phyloP scores from a whole-genome alignment of 1,140 invertebrate genomes.

The Drosophila dunni region DNA sequence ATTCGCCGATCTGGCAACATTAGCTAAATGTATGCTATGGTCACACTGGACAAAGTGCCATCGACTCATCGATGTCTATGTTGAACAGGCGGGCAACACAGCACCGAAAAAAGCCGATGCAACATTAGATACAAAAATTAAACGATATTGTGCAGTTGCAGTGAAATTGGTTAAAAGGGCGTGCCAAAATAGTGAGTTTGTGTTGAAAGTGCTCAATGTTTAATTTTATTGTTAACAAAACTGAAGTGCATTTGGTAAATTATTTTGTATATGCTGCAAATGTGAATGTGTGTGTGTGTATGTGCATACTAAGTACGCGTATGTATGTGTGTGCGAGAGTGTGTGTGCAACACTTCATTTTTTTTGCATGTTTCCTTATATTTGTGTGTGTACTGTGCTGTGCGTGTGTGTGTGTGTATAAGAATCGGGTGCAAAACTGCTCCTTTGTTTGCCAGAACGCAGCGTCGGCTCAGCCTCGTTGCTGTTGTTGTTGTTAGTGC shows the following conservation, averaged over 20 bases:
- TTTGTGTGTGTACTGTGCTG: slow-evolving; percentile 23
- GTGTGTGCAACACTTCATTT: slow-evolving; percentile 42
- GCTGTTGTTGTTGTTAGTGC: slow-evolving; percentile 47
- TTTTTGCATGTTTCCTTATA: slow-evolving; percentile 41
- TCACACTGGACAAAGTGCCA: slow-evolving; percentile 17
- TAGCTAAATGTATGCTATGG: neutral
- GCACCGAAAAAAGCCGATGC: slow-evolving; percentile 57
- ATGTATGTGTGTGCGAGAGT: slow-evolving; percentile 34
- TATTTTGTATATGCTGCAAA: slow-evolving; percentile 25
- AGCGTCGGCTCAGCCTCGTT: slow-evolving; percentile 63
- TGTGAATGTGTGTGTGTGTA: slow-evolving; percentile 19
- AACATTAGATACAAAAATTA: slow-evolving; percentile 44
- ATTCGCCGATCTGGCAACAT: slow-evolving; percentile 6
- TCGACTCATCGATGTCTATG: slow-evolving; percentile 45
- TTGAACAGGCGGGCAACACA: slow-evolving; percentile 41
- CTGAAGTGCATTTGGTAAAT: slow-evolving; percentile 29
- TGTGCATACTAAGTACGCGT: slow-evolving; percentile 32
- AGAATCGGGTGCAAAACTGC: slow-evolving; percentile 64
- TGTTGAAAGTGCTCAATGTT: slow-evolving; percentile 33
- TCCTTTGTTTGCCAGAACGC: slow-evolving; percentile 77
- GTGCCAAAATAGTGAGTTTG: slow-evolving; percentile 47
- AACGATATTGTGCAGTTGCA: slow-evolving; percentile 47
- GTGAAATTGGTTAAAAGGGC: slow-evolving; percentile 43
- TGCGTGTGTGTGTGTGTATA: slow-evolving; percentile 36
- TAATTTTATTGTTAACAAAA: slow-evolving; percentile 11